Evolutionary conservation across 2,888 invertebrate genomes (phyloP), one percentile per base, ranked within the genome.

Genomic region (Tetanocera ferruginea): DNA sequence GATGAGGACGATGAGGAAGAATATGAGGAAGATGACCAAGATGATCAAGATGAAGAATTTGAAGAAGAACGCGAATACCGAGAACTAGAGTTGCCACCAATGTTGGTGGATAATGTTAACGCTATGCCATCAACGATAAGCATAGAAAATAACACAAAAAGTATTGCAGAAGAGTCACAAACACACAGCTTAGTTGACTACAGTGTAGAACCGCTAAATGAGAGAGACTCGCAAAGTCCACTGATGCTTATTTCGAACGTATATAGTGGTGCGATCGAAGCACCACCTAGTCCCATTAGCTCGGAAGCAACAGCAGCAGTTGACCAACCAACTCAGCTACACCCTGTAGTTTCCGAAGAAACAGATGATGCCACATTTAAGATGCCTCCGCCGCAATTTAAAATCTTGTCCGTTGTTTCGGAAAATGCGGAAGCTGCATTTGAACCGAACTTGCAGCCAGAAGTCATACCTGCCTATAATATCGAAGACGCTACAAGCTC

Each of bases 81-180:
- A 9, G 87, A 87, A 80, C 78, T 86, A 6, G 86, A 87, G 37
- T 31, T 83, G 72, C 80, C 83, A 1, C 64, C 80, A 5, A n/a
- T 64, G 51, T 19, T 71, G 70, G 6, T 11, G 9, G 57, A 72
- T 19, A 28, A 77, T 19, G 31, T 9, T n/a, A 31, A 62, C 37
- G n/a, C 37, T 5, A 11, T n/a, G 34, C 25, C 55, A 1, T n/a
- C 55, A 55, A 23, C 9, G 55, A 19, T 23, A 2, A 23, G 8
- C 23, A 55, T 23, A 55, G 19, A 43, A 43, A 43, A 2, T 43
- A 43, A 2, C 2, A 14, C 14, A 8, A 11, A 37, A 34, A 43
- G 19, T 19, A 25, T 28, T 6, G 9, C 9, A 14, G 28, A 34
- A 66, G 19, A 66, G 4, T 17, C 11, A 17, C 28, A 66, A 37